A percentile compares a stretch with the other conserved stretches of the same genome.
These are phyloP conservation scores for Torymus tubicola DNA, from an alignment of 2,888 invertebrate genomes.

Conservation along the genomic window DNA sequence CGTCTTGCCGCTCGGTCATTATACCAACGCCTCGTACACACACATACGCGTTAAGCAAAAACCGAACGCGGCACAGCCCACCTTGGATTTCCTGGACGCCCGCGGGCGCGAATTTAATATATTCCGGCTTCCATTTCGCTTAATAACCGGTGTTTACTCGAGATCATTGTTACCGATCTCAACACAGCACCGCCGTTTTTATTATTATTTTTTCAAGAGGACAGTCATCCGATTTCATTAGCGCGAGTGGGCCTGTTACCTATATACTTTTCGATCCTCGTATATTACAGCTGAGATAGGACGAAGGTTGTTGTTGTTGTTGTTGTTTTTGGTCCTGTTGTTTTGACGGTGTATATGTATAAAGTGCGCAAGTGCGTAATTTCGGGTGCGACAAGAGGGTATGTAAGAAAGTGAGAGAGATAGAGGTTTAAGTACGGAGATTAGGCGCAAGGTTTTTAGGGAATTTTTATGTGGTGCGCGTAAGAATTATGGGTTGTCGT, in stretches of 20 bases:
- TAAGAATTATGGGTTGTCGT: background rate
- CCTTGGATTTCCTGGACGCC: background rate
- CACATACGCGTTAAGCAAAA: too few relatives aligned
- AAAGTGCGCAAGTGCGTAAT: background rate
- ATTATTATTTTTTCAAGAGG: background rate
- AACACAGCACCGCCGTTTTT: too few relatives aligned
- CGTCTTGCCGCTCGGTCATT: slow-evolving; percentile 29
- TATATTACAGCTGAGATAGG: background rate
- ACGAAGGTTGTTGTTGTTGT: too few relatives aligned
- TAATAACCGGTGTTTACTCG: slow-evolving; percentile 46
- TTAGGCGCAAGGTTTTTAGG: background rate
- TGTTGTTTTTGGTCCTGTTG: background rate
- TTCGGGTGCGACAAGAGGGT: too few relatives aligned
- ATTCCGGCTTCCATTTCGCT: slow-evolving; percentile 30
- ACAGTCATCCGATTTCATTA: slow-evolving; percentile 45
- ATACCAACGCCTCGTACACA: slow-evolving; percentile 9
- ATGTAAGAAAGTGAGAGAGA: too few relatives aligned
- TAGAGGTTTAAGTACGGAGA: background rate
- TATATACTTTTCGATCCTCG: slow-evolving; percentile 3
- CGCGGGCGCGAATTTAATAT: slow-evolving; percentile 18
- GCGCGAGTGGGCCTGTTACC: background rate
- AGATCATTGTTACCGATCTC: slow-evolving; percentile 48
- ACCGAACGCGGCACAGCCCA: too few relatives aligned
- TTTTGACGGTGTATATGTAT: background rate
- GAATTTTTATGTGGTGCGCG: background rate